Evolutionary conservation across 2,888 invertebrate genomes (phyloP).

Genomic region (Drosophila subquinaria): DNA sequence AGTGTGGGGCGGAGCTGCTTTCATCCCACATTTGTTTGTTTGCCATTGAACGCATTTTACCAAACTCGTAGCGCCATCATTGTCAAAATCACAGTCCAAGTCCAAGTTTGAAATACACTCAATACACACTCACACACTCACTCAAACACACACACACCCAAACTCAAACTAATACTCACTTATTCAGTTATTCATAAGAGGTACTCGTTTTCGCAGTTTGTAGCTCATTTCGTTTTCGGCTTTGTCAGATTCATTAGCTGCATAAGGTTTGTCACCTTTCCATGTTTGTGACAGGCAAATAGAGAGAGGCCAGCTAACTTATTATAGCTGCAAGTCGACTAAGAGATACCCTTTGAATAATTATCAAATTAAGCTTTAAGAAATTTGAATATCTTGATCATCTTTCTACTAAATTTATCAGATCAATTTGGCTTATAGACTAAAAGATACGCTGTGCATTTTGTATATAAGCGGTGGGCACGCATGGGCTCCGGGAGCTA

Average conservation of each 20-base stretch:
- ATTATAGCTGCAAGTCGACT: background rate
- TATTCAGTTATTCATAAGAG: constrained; percentile 31
- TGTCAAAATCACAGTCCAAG: constrained; percentile 47
- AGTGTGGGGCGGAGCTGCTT: background rate
- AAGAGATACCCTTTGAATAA: constrained; percentile 11
- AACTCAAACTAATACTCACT: background rate
- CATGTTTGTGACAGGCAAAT: constrained; percentile 43
- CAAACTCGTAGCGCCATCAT: constrained; percentile 42
- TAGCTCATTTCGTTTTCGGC: constrained; percentile 34
- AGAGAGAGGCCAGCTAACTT: constrained; percentile 2
- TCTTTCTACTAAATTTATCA: too few species aligned
- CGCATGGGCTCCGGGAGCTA: too few species aligned
- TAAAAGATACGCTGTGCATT: too few species aligned
- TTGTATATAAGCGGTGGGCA: too few species aligned
- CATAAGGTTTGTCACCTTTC: constrained; percentile 57
- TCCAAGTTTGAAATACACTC: constrained; percentile 47
- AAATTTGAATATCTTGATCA: too few species aligned
- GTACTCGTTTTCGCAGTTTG: constrained; percentile 23
- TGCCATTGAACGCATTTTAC: constrained; percentile 58
- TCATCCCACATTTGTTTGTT: constrained; percentile 32
- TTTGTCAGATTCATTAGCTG: constrained; percentile 59
- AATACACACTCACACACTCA: background rate
- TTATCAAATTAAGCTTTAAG: too few species aligned
- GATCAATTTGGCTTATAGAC: too few species aligned
- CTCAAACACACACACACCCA: background rate